Base-by-base conservation (phyloP, 2,797 vertebrate species). In the Ctenopoma kingsleyae region DNA sequence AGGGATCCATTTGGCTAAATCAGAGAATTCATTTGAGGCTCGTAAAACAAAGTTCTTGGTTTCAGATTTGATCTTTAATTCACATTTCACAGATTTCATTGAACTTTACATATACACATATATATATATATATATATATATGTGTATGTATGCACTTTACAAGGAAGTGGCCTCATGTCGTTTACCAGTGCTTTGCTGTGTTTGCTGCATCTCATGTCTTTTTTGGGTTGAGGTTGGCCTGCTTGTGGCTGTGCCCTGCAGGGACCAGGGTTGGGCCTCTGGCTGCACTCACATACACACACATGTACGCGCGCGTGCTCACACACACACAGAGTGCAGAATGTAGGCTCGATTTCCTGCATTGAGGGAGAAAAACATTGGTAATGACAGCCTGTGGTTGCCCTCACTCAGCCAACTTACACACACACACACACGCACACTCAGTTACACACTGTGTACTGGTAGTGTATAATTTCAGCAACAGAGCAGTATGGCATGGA, bases 321-420 rank as follows among this genome's bases (percentile, higher is more conserved):
- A 60, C 40, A 32, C 22, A 53, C 47, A 6, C 41, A 27, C 44
- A 69, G 7, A 62, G 54, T 59, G 55, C 43, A 61, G 35, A 79
- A 72, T 76, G 47, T 58, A 72, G 75, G 62, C 49, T 83, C 44
- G 16, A 76, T 83, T 85, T 80, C 68, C 52, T 78, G 65, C 23
- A 6, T 38, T 35, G 47, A 67, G 50, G 53, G 74, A 15, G 49
- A 79, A 81, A 83, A 80, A 76, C 77, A 62, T 57, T 51, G 71
- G 74, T 86, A 74, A 82, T 86, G 61, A 82, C 74, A 78, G 74
- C 73, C 61, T 74, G 66, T 64, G 57, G 74, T 78, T 69, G 38
- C 46, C 48, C 59, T 79, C 19, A 54, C 22, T 62, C n/a, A 66
- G 69, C 48, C 52, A 66, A 55, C 43, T 52, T 13, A 47, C 44